A percentile compares a stretch with the other conserved stretches of the same genome.
Evolutionary conservation across 2,113 vertebrate species (phyloP).

Genomic region (Notarius lentiginosus): DNA sequence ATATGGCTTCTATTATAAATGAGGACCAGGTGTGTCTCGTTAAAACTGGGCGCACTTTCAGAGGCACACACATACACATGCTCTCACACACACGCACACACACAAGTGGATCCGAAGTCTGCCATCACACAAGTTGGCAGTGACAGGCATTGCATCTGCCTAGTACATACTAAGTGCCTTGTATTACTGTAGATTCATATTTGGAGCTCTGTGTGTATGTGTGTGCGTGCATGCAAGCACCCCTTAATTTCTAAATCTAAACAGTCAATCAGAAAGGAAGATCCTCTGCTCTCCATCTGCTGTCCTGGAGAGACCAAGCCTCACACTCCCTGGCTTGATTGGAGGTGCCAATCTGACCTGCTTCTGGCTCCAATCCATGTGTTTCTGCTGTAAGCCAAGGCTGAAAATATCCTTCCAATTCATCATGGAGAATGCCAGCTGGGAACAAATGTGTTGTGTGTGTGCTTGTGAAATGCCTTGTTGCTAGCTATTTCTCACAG

Average conservation of each 20-base stretch:
- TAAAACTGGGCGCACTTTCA: slow-evolving; percentile 62
- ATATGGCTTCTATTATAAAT: slow-evolving; percentile 73
- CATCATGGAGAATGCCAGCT: slow-evolving; percentile 64
- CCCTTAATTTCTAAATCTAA: slow-evolving; percentile 46
- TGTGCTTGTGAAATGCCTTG: slow-evolving; percentile 28
- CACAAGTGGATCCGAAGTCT: slow-evolving; percentile 9
- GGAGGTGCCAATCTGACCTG: slow-evolving; percentile 65
- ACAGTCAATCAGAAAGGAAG: slow-evolving; percentile 45
- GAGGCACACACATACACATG: slow-evolving; percentile 10
- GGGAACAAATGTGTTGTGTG: slow-evolving; percentile 42
- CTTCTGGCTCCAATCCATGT: slow-evolving; percentile 59
- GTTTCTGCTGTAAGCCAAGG: slow-evolving; percentile 53
- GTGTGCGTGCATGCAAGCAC: not conserved
- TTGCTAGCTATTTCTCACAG: slow-evolving; percentile 58
- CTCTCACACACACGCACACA: not conserved
- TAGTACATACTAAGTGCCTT: not conserved
- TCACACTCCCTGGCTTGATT: slow-evolving; percentile 55
- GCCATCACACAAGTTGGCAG: slow-evolving; percentile 54
- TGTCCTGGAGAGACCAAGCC: slow-evolving; percentile 55
- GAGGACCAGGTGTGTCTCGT: slow-evolving; percentile 75
- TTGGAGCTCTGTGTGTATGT: not conserved
- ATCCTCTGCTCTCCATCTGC: slow-evolving; percentile 68
- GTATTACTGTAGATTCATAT: not conserved
- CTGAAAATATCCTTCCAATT: slow-evolving; percentile 70
- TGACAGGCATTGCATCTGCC: slow-evolving; percentile 50